Percentiles rank a stretch among this genome's conserved stretches.
These are phyloP conservation scores for Odontothrips loti DNA, from an alignment of 2,888 invertebrate species.

Conservation along the genomic window DNA sequence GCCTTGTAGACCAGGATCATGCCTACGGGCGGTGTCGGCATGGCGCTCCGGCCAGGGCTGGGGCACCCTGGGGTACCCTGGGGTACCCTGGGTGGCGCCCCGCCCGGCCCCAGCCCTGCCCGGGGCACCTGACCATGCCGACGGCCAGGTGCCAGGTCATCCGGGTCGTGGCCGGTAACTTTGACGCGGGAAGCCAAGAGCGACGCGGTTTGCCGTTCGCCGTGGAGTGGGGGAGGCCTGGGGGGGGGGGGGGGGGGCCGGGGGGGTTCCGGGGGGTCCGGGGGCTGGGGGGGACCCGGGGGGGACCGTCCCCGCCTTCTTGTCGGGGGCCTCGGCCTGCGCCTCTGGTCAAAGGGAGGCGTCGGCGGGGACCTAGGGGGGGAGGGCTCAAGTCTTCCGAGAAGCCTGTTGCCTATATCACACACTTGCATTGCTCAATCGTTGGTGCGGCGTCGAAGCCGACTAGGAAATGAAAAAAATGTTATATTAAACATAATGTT, in stretches of 20 bases:
- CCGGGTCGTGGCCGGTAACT: background rate
- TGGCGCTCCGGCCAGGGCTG: too few species aligned
- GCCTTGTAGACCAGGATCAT: background rate
- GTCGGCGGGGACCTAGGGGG: slow-evolving; percentile 6
- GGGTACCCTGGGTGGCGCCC: background rate
- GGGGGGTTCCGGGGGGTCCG: background rate
- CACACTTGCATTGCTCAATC: slow-evolving; percentile 20
- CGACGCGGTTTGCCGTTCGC: background rate
- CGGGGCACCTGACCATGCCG: too few species aligned
- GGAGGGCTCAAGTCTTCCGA: slow-evolving; percentile 22
- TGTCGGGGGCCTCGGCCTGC: background rate
- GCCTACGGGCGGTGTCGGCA: slow-evolving; percentile 13
- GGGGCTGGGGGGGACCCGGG: too few species aligned
- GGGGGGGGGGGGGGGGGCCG: background rate
- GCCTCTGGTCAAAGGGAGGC: slow-evolving; percentile 18
- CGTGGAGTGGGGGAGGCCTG: background rate
- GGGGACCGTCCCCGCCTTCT: background rate
- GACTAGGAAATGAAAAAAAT: slow-evolving; percentile 18
- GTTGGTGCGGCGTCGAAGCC: slow-evolving; percentile 13
- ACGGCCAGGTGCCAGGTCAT: background rate
- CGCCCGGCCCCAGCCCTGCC: background rate
- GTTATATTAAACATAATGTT: slow-evolving; percentile 18
- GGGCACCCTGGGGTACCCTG: too few species aligned
- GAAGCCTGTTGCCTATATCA: slow-evolving; percentile 26
- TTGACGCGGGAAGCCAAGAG: background rate